Evolutionary conservation across 2,888 invertebrate species (phyloP), one percentile per base, ranked within the genome.

Genomic region (Nesidiocoris tenuis): DNA sequence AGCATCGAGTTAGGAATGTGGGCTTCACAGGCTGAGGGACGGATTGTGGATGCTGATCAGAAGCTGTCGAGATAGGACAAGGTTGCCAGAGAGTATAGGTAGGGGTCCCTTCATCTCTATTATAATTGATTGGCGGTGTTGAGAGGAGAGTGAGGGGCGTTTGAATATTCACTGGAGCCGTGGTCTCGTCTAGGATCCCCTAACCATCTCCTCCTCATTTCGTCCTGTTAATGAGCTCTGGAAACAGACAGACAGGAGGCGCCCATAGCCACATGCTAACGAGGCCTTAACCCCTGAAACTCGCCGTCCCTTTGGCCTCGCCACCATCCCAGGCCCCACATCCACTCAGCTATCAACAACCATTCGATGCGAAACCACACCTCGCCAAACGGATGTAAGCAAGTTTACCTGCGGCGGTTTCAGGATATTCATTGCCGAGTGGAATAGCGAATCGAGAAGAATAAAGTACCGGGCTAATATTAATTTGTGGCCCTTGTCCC

Each of bases 51-150:
- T 39, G 39, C 39, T 39, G 39, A 39, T 39, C 39, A 3, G 39
- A 39, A 39, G 39, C 39, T 7, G 12, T 39, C 39, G 39, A 39
- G 39, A 12, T n/a, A n/a, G n/a, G n/a, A n/a, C n/a, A n/a, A n/a
- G n/a, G n/a, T n/a, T n/a, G n/a, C n/a, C 39, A 39, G 39, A 39
- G 39, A 7, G 3, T 39, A 39, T 3, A 39, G 39, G 39, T 3
- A 39, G 39, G 39, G 39, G 39, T 39, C 39, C 12, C 39, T 39
- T 12, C 3, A 39, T 3, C 12, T 39, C 70, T 59, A 70, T 72
- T 74, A 74, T 74, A 74, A 74, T 72, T 72, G 72, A 72, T 74
- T 64, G 74, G 74, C 74, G 25, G 64, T 64, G 74, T 74, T 55
- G 74, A 39, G 12, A 7, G 39, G 39, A 39, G 39, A 39, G 39